phyloP scores from a whole-genome alignment of 2,113 vertebrate genomes.

The Elachura formosa region DNA sequence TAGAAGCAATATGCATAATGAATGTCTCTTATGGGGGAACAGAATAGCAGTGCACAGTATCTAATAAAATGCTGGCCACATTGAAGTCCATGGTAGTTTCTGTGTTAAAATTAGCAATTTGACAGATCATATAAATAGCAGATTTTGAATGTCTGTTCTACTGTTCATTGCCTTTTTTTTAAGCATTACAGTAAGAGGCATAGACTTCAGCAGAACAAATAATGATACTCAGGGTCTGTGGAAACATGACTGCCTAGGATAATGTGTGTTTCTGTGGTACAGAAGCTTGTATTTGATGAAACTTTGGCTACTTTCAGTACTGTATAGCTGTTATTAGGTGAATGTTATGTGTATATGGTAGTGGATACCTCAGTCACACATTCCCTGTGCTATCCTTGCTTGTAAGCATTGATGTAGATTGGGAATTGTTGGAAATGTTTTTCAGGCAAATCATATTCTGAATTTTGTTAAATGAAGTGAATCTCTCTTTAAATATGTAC shows the following conservation, averaged over 20 bases:
- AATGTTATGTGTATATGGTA: background rate
- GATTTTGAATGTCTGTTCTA: background rate
- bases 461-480: background rate
- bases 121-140: background rate
- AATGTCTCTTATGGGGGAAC: background rate
- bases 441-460: background rate
- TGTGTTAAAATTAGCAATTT: background rate
- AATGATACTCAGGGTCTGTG: background rate
- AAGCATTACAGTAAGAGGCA: background rate
- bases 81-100: background rate
- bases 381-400: background rate
- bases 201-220: background rate
- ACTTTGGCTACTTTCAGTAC: background rate
- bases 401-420: background rate
- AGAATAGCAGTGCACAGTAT: background rate
- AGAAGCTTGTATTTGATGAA: background rate
- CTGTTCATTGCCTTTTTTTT: background rate
- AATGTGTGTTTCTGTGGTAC: background rate
- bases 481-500: background rate
- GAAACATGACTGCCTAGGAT: background rate
- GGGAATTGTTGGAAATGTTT: background rate
- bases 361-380: rapidly evolving
- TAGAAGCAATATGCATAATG: background rate
- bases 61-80: background rate
- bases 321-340: background rate